Base-by-base conservation (phyloP, 2,888 invertebrate species). In the Nemotelus pantherinus region DNA sequence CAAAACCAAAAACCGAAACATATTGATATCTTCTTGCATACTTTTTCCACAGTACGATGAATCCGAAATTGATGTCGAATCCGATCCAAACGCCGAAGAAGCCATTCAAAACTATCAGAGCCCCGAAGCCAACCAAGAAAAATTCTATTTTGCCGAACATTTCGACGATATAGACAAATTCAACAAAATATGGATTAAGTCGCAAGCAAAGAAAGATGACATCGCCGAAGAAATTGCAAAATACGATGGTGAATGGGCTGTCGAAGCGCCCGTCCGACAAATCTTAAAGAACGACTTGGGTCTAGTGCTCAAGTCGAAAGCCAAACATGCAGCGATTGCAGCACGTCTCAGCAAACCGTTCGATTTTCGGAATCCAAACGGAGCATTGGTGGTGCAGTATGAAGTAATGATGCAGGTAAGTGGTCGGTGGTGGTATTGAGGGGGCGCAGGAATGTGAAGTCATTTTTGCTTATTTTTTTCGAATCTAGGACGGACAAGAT, bases 271-370 rank as follows among this genome's bases (percentile, higher is more conserved):
- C 0, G 89, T 90, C 78, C 91, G 92, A 81, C 93, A 94, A 83
- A 92, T 94, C 10, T 90, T 98, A 83, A 91, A 91, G 77, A 93
- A 94, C 72, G 98, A 99, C 85, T 88, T 92, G 78, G 98, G 97
- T 10, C 88, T 99, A 55, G 94, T 98, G 7, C 88, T 98, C 41
- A 96, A 96, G 85, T 94, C 96, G 0, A 96, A 97, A 88, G 99
- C 99, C 0, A 96, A 97, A 83, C 99, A 99, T 88, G 95, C 98
- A 10, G 99, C 99, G 5, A 95, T 99, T 80, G 90, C 98, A 2
- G 90, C 95, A 2, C 89, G 91, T 48, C 88, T 99, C 25, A 89
- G 89, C 77, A 92, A 91, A 84, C 93, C 94, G 0, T 98, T 97
- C 86, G 90, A 92, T 71, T 99, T 99, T 86, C 89, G 89, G 65